Evolutionary conservation across 53 echinoderm and acorn worm genomes (phyloP).

Genomic region (Hippasteria phrygiana): DNA sequence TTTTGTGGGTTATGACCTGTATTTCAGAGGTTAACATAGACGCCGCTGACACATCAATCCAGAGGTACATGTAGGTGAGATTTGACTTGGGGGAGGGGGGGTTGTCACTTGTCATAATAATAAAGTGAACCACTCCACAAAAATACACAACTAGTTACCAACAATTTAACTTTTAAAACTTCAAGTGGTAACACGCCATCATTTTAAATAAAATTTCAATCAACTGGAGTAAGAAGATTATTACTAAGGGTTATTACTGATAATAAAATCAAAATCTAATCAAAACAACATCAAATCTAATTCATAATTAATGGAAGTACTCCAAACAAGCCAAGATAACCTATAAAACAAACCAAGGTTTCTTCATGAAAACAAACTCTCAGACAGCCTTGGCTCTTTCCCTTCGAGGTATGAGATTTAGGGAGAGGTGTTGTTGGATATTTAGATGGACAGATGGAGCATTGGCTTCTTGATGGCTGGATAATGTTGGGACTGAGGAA

Average conservation of each 20-base stretch:
- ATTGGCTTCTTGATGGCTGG: conserved; percentile 49
- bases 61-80: no score
- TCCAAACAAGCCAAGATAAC: conserved; percentile 2
- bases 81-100: no score
- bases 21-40: no score
- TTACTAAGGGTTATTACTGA: no score
- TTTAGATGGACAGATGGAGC: conserved; percentile 60
- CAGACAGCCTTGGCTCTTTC: background rate
- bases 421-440: conserved; percentile 47
- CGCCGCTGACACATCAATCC: no score
- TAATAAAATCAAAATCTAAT: background rate
- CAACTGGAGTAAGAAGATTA: background rate
- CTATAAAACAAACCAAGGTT: background rate
- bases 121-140: no score
- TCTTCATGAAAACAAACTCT: background rate
- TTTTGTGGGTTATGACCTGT: no score
- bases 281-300: conserved; percentile 2
- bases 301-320: background rate
- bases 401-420: conserved; percentile 23
- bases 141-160: no score
- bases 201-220: background rate
- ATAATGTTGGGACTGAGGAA: conserved; percentile 11
- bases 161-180: background rate
- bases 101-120: no score
- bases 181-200: background rate